phyloP scores from a whole-genome alignment of 2,113 vertebrate species.

The Heptranchias perlo region DNA sequence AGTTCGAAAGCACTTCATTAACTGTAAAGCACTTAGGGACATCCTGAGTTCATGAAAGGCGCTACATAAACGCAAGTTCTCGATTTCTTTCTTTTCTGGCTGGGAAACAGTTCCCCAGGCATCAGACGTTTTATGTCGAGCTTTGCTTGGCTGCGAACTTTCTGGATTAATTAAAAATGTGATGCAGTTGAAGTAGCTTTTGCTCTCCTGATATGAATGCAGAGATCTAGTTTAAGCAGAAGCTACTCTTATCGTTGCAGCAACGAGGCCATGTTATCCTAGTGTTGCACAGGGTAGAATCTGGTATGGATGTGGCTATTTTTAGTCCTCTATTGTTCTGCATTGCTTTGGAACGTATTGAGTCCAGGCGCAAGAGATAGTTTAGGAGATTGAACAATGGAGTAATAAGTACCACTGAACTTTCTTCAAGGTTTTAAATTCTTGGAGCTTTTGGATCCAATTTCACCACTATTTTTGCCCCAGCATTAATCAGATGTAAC shows the following conservation, averaged over 20 bases:
- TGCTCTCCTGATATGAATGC: not conserved
- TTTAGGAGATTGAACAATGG: not conserved
- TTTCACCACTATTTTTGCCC: too few species aligned
- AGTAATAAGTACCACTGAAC: not conserved
- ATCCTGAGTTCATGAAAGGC: too few species aligned
- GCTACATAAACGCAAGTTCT: too few species aligned
- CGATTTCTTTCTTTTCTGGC: not conserved
- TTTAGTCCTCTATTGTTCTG: not conserved
- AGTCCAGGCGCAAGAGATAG: not conserved
- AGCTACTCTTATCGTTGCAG: too few species aligned
- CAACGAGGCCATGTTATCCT: not conserved
- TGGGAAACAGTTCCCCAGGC: not conserved
- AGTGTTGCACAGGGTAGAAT: not conserved
- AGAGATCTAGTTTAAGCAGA: not conserved
- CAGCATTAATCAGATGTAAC: too few species aligned
- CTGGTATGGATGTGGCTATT: not conserved
- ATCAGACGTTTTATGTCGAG: not conserved
- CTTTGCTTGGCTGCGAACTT: not conserved
- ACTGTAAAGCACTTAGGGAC: too few species aligned
- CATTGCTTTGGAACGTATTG: too few species aligned
- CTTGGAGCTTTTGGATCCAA: not conserved
- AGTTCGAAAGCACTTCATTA: too few species aligned
- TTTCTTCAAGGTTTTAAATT: not conserved
- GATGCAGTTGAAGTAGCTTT: not conserved
- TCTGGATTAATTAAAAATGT: not conserved